Evolutionary conservation across 2,888 invertebrate species (phyloP).

Genomic region (Eurytoma californica): DNA sequence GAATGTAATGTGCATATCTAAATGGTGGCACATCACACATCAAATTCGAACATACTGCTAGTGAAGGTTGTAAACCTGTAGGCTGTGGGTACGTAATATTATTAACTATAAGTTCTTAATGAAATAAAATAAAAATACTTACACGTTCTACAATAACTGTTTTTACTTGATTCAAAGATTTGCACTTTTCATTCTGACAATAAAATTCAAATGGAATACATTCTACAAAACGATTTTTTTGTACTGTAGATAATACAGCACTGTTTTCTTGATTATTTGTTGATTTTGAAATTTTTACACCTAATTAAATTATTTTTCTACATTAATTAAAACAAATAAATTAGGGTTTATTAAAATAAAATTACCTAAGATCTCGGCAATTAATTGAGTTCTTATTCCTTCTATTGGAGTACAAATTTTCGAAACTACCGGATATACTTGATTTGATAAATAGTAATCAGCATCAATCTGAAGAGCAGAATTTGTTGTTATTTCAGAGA

Average conservation of each 20-base stretch:
- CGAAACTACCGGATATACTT: neutral
- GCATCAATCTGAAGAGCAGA: neutral
- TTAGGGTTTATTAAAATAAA: neutral
- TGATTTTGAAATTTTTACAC: neutral
- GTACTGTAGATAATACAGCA: neutral
- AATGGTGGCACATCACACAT: neutral
- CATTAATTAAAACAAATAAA: neutral
- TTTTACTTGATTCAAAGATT: neutral
- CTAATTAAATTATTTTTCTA: neutral
- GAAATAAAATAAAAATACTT: neutral
- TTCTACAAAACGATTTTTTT: too few species aligned
- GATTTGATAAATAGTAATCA: neutral
- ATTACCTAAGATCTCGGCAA: conserved; percentile 6
- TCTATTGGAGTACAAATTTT: conserved; percentile 10
- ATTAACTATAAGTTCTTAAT: neutral
- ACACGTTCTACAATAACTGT: neutral
- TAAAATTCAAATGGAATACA: conserved; percentile 6
- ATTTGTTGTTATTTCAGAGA: neutral
- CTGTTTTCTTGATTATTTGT: neutral
- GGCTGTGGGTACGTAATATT: neutral
- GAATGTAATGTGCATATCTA: conserved; percentile 2
- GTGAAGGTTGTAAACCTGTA: neutral
- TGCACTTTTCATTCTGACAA: neutral
- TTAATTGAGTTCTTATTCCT: neutral
- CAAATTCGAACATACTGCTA: neutral